phyloP scores from a whole-genome alignment of 2,113 vertebrate species.

The Grammomys surdaster region DNA sequence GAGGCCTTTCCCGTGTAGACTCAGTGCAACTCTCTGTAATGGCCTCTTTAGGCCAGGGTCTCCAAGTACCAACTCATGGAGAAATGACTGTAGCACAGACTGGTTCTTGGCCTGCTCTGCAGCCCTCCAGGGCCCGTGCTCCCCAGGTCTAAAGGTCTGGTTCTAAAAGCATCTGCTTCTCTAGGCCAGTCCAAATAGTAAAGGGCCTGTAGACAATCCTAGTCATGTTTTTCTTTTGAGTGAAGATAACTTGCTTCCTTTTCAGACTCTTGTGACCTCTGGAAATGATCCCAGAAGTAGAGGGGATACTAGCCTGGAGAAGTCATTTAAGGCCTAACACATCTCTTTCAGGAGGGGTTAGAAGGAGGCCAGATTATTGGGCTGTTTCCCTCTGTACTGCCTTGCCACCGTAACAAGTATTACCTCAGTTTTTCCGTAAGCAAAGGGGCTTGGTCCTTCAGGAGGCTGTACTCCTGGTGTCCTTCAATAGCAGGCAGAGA shows the following conservation, averaged over 20 bases:
- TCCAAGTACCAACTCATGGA: not conserved
- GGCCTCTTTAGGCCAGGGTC: not conserved
- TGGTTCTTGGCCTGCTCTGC: not conserved
- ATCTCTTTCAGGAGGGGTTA: not conserved
- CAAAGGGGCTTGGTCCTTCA: not conserved
- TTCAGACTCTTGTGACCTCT: slow-evolving; percentile 11
- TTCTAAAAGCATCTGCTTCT: not conserved
- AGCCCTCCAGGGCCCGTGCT: not conserved
- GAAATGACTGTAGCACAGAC: not conserved
- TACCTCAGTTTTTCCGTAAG: not conserved
- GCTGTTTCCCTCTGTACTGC: not conserved
- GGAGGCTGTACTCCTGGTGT: not conserved
- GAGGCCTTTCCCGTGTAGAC: not conserved
- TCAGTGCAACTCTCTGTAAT: not conserved
- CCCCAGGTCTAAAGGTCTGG: not conserved
- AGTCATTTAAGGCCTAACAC: not conserved
- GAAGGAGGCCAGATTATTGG: not conserved
- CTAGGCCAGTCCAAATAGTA: not conserved
- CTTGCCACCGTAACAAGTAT: not conserved
- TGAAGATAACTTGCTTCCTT: not conserved
- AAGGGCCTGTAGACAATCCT: not conserved
- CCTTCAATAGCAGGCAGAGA: not conserved
- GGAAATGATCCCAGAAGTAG: not conserved
- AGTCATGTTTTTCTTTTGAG: not conserved
- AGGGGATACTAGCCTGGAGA: not conserved